Conservation (phyloP, 2,797 vertebrate genomes). For the Pseudopleuronectes americanus region DNA sequence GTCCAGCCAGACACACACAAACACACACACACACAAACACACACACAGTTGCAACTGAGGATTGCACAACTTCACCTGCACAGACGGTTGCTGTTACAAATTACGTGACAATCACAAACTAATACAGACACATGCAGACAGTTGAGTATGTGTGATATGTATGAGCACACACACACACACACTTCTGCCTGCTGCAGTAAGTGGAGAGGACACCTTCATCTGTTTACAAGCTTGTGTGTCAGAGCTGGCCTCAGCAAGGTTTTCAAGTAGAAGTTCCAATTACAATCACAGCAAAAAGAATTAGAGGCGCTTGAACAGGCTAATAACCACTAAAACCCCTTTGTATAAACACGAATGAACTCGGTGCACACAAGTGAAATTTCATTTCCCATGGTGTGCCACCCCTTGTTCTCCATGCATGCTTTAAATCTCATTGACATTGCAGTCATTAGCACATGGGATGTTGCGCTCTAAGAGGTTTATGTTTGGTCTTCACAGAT, state of each 20-base stretch:
- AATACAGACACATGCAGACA: constrained; percentile 43
- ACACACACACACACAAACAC: constrained; percentile 22
- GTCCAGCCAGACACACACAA: constrained; percentile 15
- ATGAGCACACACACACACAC: constrained; percentile 1
- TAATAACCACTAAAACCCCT: constrained; percentile 52
- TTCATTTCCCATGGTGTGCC: constrained; percentile 46
- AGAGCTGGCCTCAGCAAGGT: constrained; percentile 40
- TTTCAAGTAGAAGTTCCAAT: constrained; percentile 61
- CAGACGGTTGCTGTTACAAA: constrained; percentile 47
- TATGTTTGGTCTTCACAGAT: constrained; percentile 32
- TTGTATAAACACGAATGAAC: constrained; percentile 40
- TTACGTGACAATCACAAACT: constrained; percentile 52
- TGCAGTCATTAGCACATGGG: constrained; percentile 45
- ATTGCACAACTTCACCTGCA: constrained; percentile 34
- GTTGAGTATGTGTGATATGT: constrained; percentile 32
- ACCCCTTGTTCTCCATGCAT: constrained; percentile 35
- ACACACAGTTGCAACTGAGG: constrained; percentile 34
- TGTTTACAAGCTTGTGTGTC: constrained; percentile 48
- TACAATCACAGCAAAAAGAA: constrained; percentile 51
- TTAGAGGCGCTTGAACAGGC: constrained; percentile 50
- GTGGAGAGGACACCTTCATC: constrained; percentile 45
- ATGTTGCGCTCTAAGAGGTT: constrained; percentile 33
- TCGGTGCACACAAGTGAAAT: constrained; percentile 25
- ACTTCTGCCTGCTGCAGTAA: constrained; percentile 18
- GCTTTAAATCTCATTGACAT: constrained; percentile 58